These are phyloP conservation scores for Liopterus haemorrhoidalis DNA, from an alignment of 2,888 invertebrate genomes.

Conservation along the genomic window DNA sequence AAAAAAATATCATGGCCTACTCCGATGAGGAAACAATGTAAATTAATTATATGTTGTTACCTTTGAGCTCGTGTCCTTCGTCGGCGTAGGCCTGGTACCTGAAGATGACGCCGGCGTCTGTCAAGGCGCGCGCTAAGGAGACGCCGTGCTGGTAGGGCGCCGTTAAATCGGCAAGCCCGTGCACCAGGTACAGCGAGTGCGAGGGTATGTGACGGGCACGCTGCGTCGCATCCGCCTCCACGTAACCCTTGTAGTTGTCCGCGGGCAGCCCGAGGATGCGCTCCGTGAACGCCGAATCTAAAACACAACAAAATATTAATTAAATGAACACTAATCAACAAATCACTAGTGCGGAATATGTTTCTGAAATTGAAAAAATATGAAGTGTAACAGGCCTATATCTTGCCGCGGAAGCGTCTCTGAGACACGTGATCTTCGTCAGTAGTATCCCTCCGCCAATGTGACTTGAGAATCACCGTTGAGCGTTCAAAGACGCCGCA, in stretches of 20 bases:
- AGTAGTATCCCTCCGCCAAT: too few species aligned
- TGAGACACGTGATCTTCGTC: too few species aligned
- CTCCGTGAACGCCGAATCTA: slow-evolving; percentile 95
- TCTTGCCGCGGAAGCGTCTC: too few species aligned
- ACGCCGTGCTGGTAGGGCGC: slow-evolving; percentile 93
- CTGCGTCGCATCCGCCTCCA: slow-evolving; percentile 85
- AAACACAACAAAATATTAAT: slow-evolving; percentile 30
- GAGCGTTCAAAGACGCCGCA: too few species aligned
- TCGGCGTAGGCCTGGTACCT: slow-evolving; percentile 93
- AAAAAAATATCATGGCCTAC: too few species aligned
- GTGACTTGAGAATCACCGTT: too few species aligned
- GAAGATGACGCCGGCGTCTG: slow-evolving; percentile 82
- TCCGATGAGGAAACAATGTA: too few species aligned
- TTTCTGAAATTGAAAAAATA: too few species aligned
- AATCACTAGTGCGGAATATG: too few species aligned
- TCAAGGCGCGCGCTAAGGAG: slow-evolving; percentile 79
- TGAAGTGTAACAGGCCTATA: too few species aligned
- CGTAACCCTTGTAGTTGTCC: slow-evolving; percentile 85
- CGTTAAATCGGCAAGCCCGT: slow-evolving; percentile 87
- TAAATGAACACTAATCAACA: too few species aligned
- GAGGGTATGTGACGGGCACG: slow-evolving; percentile 82
- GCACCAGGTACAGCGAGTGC: slow-evolving; percentile 82
- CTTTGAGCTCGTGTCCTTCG: slow-evolving; percentile 83
- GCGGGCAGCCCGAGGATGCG: slow-evolving; percentile 81
- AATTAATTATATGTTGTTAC: too few species aligned